Conservation (phyloP, 2,888 invertebrate species). For the Seladonia tumulorum region DNA sequence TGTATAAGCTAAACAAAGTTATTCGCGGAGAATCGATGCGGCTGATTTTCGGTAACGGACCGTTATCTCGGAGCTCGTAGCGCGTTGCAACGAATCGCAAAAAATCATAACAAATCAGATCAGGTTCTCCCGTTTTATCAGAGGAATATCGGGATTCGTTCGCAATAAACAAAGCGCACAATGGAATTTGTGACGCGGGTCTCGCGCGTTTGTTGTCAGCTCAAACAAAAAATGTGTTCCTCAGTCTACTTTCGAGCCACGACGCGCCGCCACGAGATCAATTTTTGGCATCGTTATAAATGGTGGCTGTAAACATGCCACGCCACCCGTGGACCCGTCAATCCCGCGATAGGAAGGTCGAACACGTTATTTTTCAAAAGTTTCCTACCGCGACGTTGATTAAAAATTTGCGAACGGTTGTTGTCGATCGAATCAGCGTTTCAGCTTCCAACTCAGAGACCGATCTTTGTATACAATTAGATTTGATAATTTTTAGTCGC, state of each 20-base stretch:
- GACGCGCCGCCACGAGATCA: background rate
- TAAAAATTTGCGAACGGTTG: background rate
- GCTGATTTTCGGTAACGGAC: slow-evolving; percentile 35
- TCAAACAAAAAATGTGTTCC: background rate
- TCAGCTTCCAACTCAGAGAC: background rate
- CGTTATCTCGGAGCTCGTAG: background rate
- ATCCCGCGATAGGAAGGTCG: background rate
- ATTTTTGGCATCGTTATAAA: slow-evolving; percentile 19
- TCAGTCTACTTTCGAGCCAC: background rate
- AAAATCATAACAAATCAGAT: slow-evolving; percentile 6
- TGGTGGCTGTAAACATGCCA: background rate
- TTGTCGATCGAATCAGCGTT: background rate
- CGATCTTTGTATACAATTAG: background rate
- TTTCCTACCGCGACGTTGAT: slow-evolving; percentile 3
- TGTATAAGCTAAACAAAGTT: slow-evolving; percentile 68
- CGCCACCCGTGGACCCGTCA: background rate
- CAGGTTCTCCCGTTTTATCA: background rate
- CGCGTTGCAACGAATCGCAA: background rate
- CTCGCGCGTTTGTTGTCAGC: too few relatives aligned
- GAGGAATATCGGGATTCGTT: background rate
- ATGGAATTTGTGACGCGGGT: too few relatives aligned
- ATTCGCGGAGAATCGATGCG: slow-evolving; percentile 60
- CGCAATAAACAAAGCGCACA: background rate
- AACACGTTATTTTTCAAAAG: slow-evolving; percentile 11
- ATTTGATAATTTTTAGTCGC: background rate